Evolutionary conservation across 2,888 invertebrate species (phyloP), one percentile per base, ranked within the genome.

Genomic region (Drosophila crucigera): DNA sequence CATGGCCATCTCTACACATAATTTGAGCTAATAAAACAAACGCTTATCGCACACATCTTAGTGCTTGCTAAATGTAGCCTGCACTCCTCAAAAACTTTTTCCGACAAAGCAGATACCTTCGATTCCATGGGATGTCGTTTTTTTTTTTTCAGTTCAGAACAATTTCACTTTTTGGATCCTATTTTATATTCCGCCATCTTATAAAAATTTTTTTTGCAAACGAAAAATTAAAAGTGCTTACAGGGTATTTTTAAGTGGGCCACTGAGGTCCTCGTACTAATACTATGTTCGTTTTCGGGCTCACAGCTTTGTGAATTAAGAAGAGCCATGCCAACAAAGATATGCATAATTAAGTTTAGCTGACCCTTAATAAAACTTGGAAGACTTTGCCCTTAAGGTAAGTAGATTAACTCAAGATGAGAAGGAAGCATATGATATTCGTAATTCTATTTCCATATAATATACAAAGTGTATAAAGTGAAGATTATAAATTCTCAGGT

Each of bases 271-370:
- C 22, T 6, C 31, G 1, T 11, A 16, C 2, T 37, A 11, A 28
- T 28, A n/a, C 22, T 14, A 50, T 66, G 67, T 59, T 54, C 28
- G 35, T 64, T 59, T 62, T 35, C 50, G 30, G 49, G 33, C 63
- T 50, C 16, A 41, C 31, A 41, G 53, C 50, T 41, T n/a, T 67
- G 72, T 52, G 73, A 81, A 73, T 89, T 73, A 72, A 41, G 43
- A 35, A 55, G 49, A 43, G 37, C 19, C 39, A 5, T 7, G 43
- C 22, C 49, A 28, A 64, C 67, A 76, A 68, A 68, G 68, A 72
- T 67, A 50, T 68, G 56, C 71, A 68, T 89, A 84, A 84, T 84
- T 75, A 78, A 52, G 69, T 83, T 88, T 54, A 54, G 68, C 56
- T 63, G 52, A 54, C 37, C 41, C 56, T 47, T 31, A 58, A 53